Base-by-base conservation (phyloP, 2,113 vertebrate species). In the Leptosomus discolor region DNA sequence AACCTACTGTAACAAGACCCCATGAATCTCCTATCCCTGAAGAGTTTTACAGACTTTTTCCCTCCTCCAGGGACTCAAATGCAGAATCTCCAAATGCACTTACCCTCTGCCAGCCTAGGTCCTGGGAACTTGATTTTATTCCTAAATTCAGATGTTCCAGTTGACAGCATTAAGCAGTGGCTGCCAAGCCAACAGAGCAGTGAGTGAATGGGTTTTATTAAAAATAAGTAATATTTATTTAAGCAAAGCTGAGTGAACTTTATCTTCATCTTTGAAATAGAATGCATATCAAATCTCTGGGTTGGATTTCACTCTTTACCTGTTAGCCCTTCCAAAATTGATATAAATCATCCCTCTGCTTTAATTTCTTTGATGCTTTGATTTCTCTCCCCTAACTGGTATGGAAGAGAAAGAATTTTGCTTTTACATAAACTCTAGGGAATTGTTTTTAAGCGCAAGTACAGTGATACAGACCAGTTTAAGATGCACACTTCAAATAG, bases 81-180 rank as follows among this genome's bases (percentile, higher is more conserved):
- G 5, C 94, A 75, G 82, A 48, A 87, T 97, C 93, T 94, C 91
- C 87, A 93, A 95, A 95, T 78, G 75, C 48, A 87, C 90, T 96
- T 96, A 97, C 85, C 89, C 93, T 97, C 87, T 97, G 93, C 96
- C 97, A 97, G 91, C 91, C 91, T 94, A 93, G 96, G 96, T 97
- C 97, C 97, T 98, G 97, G 97, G 97, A 98, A 98, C 92, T 95
- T 89, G 88, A 95, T 67, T 94, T 96, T 94, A 92, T 97, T 97
- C 89, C 78, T 94, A 96, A 97, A 96, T 63, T 97, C 87, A 97
- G 82, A 96, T 95, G 93, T 96, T 96, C 89, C 79, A 98, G 85
- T 75, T 95, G 96, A 98, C 95, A 95, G 94, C 91, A 85, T 78
- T 64, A 89, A 87, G 89, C 68, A 87, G 76, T 29, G 39, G 51